These are phyloP conservation scores for Zeuzera pyrina DNA, from an alignment of 2,888 invertebrate species.

Conservation along the genomic window DNA sequence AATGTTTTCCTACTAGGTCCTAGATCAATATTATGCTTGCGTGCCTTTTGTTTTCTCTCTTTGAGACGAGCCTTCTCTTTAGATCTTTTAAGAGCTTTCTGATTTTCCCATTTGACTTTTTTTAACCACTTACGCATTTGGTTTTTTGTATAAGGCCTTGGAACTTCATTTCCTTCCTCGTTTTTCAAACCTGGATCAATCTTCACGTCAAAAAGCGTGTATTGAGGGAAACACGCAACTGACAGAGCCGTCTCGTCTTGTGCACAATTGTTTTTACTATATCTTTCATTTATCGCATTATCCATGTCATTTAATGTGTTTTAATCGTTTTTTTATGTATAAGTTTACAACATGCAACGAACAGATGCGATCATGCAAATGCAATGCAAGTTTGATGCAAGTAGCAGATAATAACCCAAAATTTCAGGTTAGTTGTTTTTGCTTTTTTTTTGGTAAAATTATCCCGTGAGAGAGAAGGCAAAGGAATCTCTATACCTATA, in stretches of 20 bases:
- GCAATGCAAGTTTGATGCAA: too few species aligned
- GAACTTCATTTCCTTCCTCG: conserved; percentile 52
- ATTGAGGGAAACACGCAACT: conserved; percentile 33
- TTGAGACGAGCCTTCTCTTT: conserved; percentile 82
- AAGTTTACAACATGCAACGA: too few species aligned
- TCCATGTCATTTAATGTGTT: too few species aligned
- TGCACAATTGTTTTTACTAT: conserved; percentile 9
- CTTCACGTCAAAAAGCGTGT: conserved; percentile 50
- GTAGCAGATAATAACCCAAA: too few species aligned
- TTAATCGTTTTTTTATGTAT: too few species aligned
- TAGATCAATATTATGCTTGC: conserved; percentile 78
- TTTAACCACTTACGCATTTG: conserved; percentile 79
- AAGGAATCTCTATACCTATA: too few species aligned
- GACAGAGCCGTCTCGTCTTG: conserved; percentile 14
- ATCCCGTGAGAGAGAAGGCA: too few species aligned
- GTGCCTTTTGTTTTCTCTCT: conserved; percentile 78
- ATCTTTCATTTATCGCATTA: conserved; percentile 12
- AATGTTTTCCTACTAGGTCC: conserved; percentile 87
- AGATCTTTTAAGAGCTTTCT: conserved; percentile 78
- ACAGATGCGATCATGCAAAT: too few species aligned
- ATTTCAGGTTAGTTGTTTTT: too few species aligned
- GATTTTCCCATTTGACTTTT: conserved; percentile 80
- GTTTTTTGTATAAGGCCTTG: conserved; percentile 72
- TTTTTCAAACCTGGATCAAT: conserved; percentile 63
- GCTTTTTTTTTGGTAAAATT: too few species aligned